phyloP scores from a whole-genome alignment of 1,140 invertebrate genomes.

The Listronotus bonariensis region DNA sequence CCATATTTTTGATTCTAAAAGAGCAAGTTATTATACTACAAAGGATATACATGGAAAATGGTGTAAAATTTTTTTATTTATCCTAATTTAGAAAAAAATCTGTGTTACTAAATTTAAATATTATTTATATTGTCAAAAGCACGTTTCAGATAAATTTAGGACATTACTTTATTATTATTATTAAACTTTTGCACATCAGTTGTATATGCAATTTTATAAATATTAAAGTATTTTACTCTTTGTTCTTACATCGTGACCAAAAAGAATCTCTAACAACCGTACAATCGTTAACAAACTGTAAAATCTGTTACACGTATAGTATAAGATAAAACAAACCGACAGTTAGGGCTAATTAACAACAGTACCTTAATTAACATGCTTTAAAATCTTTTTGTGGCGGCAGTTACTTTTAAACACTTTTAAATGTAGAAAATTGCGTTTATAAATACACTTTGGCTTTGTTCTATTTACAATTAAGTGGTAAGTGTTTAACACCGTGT shows the following conservation, averaged over 20 bases:
- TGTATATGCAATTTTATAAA: too few species aligned
- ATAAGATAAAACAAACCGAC: conserved; percentile 37
- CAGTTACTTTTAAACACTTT: conserved; percentile 28
- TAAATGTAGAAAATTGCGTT: conserved; percentile 34
- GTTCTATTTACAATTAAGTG: conserved; percentile 37
- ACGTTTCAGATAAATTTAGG: too few species aligned
- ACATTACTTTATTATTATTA: too few species aligned
- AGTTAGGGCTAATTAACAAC: conserved; percentile 41
- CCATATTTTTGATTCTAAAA: too few species aligned
- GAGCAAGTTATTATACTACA: too few species aligned
- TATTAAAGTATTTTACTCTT: too few species aligned
- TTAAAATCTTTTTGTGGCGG: conserved; percentile 38
- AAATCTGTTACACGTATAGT: background rate
- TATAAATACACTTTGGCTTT: conserved; percentile 37
- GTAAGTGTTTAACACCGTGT: conserved; percentile 6
- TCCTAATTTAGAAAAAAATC: too few species aligned
- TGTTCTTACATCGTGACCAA: background rate
- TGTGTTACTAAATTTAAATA: too few species aligned
- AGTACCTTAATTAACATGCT: conserved; percentile 40
- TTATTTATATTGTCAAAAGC: too few species aligned
- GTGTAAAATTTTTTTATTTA: too few species aligned
- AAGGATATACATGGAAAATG: too few species aligned
- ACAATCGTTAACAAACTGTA: conserved; percentile 22
- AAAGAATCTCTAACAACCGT: conserved; percentile 19
- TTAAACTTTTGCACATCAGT: too few species aligned